Conservation (phyloP, 2,888 invertebrate species). For the Ectemnius continuus region DNA sequence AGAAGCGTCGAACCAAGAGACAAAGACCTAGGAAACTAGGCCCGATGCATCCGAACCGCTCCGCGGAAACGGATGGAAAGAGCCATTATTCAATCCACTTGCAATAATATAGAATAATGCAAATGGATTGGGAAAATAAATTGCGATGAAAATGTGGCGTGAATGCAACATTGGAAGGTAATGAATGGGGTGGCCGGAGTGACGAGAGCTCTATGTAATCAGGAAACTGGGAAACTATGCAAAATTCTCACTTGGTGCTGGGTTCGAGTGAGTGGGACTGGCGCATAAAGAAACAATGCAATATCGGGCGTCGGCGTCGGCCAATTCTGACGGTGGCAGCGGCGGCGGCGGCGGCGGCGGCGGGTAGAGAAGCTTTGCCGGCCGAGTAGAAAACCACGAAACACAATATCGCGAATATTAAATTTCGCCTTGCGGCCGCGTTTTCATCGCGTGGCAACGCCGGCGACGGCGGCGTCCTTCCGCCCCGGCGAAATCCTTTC, state of each 20-base stretch:
- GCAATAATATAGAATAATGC: too few species aligned
- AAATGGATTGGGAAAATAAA: not conserved
- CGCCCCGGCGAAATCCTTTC: slow-evolving; percentile 20
- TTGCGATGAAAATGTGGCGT: not conserved
- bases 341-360: slow-evolving; percentile 1
- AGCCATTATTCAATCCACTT: too few species aligned
- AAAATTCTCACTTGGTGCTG: not conserved
- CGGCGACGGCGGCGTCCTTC: not conserved
- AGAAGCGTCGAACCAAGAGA: not conserved
- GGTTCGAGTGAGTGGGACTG: slow-evolving; percentile 1
- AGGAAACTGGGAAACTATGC: not conserved
- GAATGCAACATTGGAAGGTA: not conserved
- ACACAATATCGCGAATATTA: slow-evolving; percentile 52
- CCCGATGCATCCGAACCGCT: not conserved
- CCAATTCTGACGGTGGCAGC: slow-evolving; percentile 12
- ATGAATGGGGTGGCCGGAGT: not conserved
- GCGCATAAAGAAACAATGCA: slow-evolving; percentile 9
- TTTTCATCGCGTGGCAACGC: not conserved
- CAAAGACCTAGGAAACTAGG: not conserved
- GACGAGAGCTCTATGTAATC: not conserved
- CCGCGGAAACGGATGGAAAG: not conserved
- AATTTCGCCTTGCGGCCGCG: slow-evolving; percentile 32
- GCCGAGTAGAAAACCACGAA: slow-evolving; percentile 23
- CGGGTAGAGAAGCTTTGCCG: not conserved
- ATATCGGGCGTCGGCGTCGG: not conserved